phyloP scores from a whole-genome alignment of 2,113 vertebrate genomes.

The Salvelinus namaycush region DNA sequence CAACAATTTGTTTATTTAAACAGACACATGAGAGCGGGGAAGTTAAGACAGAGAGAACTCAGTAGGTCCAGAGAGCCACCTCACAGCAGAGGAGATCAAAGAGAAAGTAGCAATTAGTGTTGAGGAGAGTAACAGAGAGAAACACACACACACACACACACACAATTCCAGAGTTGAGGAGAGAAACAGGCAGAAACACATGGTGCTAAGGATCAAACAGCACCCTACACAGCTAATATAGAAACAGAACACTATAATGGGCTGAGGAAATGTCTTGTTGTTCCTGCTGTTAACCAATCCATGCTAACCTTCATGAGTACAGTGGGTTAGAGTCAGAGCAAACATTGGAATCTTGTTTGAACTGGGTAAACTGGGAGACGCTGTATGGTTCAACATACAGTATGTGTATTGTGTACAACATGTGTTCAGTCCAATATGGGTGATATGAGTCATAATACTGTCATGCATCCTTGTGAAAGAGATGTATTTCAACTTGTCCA shows the following conservation, averaged over 20 bases:
- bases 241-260: constrained; percentile 41
- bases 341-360: neutral
- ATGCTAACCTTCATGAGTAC: constrained; percentile 24
- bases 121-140: too few relatives aligned
- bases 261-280: constrained; percentile 27
- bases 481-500: too few relatives aligned
- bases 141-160: too few relatives aligned
- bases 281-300: constrained; percentile 20
- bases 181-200: neutral
- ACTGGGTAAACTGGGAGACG: neutral
- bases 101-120: constrained; percentile 46
- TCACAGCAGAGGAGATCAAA: constrained; percentile 45
- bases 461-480: too few relatives aligned
- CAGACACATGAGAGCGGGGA: constrained; percentile 3
- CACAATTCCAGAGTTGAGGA: too few relatives aligned
- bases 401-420: constrained; percentile 15
- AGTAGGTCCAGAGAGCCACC: constrained; percentile 34
- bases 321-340: constrained; percentile 6
- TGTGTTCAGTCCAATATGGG: neutral
- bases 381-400: neutral
- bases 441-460: too few relatives aligned
- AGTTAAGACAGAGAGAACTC: neutral
- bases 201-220: constrained; percentile 35
- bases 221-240: constrained; percentile 36
- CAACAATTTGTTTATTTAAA: constrained; percentile 43